A percentile compares a stretch with the other conserved stretches of the same genome.
These are phyloP conservation scores for Pteromalus puparum DNA, from an alignment of 1,140 invertebrate genomes.

Conservation along the genomic window DNA sequence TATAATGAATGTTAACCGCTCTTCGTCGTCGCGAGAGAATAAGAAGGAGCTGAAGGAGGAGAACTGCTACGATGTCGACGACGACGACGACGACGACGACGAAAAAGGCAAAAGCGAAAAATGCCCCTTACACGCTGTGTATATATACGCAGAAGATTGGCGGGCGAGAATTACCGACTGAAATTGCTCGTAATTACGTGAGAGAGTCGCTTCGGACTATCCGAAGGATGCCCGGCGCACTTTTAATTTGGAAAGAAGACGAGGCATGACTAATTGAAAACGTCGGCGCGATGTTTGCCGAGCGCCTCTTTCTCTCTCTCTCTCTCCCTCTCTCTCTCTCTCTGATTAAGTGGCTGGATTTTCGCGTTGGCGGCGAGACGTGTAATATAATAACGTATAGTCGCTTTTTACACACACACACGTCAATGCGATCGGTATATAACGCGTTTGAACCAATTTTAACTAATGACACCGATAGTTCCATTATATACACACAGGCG, in stretches of 20 bases:
- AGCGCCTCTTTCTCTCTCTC: not conserved
- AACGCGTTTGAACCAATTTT: not conserved
- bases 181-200: constrained; percentile 38
- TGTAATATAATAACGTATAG: not conserved
- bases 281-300: not conserved
- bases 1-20: constrained; percentile 66
- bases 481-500: not conserved
- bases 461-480: constrained; percentile 1
- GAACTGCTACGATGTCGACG: constrained; percentile 11
- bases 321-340: not conserved
- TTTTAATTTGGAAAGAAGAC: not conserved
- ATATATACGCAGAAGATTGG: not conserved
- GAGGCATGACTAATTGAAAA: constrained; percentile 4
- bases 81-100: constrained; percentile 28
- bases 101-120: constrained; percentile 25
- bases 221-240: not conserved
- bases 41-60: constrained; percentile 2
- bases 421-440: too few relatives aligned
- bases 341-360: not conserved
- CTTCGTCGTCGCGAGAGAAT: constrained; percentile 45
- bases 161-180: constrained; percentile 31
- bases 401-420: too few relatives aligned
- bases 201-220: constrained; percentile 18
- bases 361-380: not conserved
- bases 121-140: constrained; percentile 29